Base-by-base conservation (phyloP, 2,113 vertebrate genomes). In the Sula dactylatra region DNA sequence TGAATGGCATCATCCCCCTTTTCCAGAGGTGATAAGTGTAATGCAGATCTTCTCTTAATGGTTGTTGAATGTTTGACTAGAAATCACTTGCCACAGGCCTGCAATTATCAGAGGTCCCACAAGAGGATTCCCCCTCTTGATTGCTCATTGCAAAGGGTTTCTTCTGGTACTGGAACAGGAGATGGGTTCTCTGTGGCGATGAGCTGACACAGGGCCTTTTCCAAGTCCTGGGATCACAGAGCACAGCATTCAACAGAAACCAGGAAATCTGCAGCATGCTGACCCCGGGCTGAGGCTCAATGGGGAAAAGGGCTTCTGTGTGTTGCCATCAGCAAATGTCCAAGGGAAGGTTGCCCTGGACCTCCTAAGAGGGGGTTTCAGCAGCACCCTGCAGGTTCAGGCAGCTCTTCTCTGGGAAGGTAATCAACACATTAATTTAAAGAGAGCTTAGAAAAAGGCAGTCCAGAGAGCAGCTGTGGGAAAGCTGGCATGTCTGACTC, bases 261-360 rank as follows among this genome's bases (percentile, higher is more conserved):
- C 13, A 9, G 44, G 49, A 7, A 6, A 54, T 40, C 4, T 11
- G 16, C 54, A 44, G 58, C 24, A 0, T 0, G 1, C 45, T 36
- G 42, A 2, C 36, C 38, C 86, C 9, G 18, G 32, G 56, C 38
- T 25, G 72, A 52, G 49, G 40, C 22, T 87, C 66, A 0, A 3
- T 4, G 54, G 73, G 27, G 44, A 4, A n/a, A 29, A 77, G 62
- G 45, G 27, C 45, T 50, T 61, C 6, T 26, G 5, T 2, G 10
- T 16, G 29, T 14, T 87, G n/a, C 29, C 34, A 61, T 38, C 73
- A 56, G 69, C 16, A 61, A 45, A 69, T 2, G 31, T 8, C 88
- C 38, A 10, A 49, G 34, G 50, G 42, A 13, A 52, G 20, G 50
- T 6, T 73, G 92, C 40, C 44, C 58, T 1, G 2, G 36, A 3